Conservation (phyloP, 37 sponge, comb jelly and placozoan genomes). For the Aphrocallistes beatrix region DNA sequence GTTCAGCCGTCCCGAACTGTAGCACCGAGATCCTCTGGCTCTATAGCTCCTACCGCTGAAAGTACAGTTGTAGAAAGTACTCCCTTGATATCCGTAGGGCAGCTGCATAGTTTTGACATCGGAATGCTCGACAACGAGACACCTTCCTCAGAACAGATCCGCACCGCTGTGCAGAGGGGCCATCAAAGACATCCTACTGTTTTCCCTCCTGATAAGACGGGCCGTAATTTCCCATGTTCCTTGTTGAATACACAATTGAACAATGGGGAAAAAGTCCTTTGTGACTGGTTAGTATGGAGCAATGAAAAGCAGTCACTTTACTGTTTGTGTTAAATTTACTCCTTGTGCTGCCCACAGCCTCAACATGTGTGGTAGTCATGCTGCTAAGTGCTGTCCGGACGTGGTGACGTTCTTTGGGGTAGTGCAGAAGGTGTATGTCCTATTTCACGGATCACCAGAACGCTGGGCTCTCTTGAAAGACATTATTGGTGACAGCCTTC, state of each 20-base stretch:
- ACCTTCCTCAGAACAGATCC: not conserved
- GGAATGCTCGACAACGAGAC: not conserved
- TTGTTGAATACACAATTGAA: not conserved
- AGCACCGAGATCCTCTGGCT: not conserved
- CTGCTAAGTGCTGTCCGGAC: not conserved
- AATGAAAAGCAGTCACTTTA: slow-evolving; percentile 17
- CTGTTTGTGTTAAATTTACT: not conserved
- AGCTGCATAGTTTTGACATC: not conserved
- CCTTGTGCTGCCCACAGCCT: slow-evolving; percentile 15
- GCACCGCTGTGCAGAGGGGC: not conserved
- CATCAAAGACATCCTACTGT: not conserved
- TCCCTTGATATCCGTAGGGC: not conserved
- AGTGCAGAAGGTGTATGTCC: slow-evolving; percentile 11
- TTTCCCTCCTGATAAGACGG: not conserved
- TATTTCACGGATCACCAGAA: slow-evolving; percentile 15
- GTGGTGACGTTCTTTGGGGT: slow-evolving; percentile 21
- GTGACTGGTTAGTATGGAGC: not conserved
- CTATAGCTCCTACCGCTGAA: not conserved
- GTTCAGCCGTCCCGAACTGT: not conserved
- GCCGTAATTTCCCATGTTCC: not conserved
- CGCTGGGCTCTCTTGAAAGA: slow-evolving; percentile 20
- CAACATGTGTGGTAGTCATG: not conserved
- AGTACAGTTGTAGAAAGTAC: not conserved
- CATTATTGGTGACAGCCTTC: slow-evolving; percentile 14
- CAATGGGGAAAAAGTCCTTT: not conserved